phyloP scores from a whole-genome alignment of 2,113 vertebrate genomes.

The Cairina moschata region DNA sequence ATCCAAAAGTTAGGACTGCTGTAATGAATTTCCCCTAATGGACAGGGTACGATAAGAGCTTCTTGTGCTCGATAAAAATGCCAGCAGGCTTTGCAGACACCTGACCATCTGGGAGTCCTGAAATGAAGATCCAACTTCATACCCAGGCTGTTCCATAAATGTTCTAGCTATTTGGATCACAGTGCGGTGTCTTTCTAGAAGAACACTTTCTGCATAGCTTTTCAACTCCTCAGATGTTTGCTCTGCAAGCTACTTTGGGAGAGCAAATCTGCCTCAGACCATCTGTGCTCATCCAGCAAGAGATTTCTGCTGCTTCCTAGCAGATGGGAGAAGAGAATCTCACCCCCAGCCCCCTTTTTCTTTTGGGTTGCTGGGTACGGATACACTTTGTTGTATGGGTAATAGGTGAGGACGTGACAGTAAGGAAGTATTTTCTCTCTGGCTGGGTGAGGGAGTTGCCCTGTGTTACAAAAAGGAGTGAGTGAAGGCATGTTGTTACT shows the following conservation, averaged over 20 bases:
- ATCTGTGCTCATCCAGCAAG: constrained; percentile 17
- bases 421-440: neutral
- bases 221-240: neutral
- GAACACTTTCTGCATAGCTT: neutral
- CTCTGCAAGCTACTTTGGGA: neutral
- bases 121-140: neutral
- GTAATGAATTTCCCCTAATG: neutral
- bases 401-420: neutral
- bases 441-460: neutral
- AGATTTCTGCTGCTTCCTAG: neutral
- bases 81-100: neutral
- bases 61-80: neutral
- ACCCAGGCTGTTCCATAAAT: neutral
- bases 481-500: neutral
- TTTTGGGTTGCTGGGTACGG: neutral
- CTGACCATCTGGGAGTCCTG: neutral
- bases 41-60: neutral
- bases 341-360: neutral
- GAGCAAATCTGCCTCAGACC: neutral
- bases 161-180: neutral
- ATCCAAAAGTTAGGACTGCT: neutral
- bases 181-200: neutral
- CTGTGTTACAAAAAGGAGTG: neutral
- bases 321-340: constrained; percentile 4
- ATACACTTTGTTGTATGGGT: neutral